Evolutionary conservation across 2,888 invertebrate genomes (phyloP), one percentile per base, ranked within the genome.

Genomic region (Epirrhoe alternata): DNA sequence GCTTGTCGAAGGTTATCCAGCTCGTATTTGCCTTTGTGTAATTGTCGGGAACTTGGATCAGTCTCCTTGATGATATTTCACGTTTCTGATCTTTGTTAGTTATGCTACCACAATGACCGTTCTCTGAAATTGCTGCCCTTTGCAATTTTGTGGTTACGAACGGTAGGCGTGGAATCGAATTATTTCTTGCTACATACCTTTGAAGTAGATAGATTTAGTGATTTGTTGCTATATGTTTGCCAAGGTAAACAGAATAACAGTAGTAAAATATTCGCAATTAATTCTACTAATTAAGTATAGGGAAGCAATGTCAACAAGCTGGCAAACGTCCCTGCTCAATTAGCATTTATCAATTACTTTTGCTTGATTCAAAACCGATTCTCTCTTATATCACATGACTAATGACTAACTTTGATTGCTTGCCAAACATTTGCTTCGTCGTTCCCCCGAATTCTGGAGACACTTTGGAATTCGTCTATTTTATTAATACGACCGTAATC

Each of bases 1-100:
- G 86, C 78, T 76, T 77, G 80, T 79, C 79, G 84, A 86, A 89
- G 87, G 88, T 87, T 87, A 87, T 89, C 87, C 82, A 67, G 71
- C 68, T 72, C 73, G 74, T 74, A 53, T 57, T 54, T 71, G 67
- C 69, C 63, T 66, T 64, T 64, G 62, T 65, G 47, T 56, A 56
- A 47, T 60, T 61, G 66, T 64, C 47, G 42, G 53, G 54, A 61
- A 69, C 66, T 65, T 55, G 30, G 61, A 72, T 70, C 64, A 68
- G 61, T 68, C 72, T 67, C 75, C 74, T 81, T 76, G 64, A 74
- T 85, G 86, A 70, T 85, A 88, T 88, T 86, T 88, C 86, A 87
- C 85, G 86, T 83, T 88, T 84, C 74, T 82, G 83, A 80, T 86
- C 78, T 85, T 86, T 85, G 72, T 66, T 68, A 47, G 56, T 62